Evolutionary conservation across 2,888 invertebrate genomes (phyloP), one percentile per base, ranked within the genome.

Genomic region (Dugesia japonica): DNA sequence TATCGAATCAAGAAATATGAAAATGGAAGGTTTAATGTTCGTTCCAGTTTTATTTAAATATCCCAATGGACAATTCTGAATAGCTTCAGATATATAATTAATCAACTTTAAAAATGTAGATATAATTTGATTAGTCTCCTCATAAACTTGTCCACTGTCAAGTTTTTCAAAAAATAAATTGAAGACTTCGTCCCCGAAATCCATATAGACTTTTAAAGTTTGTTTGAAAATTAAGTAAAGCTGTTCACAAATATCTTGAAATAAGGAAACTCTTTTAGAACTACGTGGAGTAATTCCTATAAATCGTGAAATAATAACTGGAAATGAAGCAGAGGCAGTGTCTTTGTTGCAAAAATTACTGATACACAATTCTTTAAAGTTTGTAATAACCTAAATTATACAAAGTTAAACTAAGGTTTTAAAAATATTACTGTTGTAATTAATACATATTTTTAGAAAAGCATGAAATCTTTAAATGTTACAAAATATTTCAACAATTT

Each of bases 271-370:
- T 38, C 13, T 38, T 38, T 38, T 38, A 13, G 94, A 94, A 80
- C 93, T 94, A 84, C 95, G 94, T 0, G 97, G 95, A 15, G 95
- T 95, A 0, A 94, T 95, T 27, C 97, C 97, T 31, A 97, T 88
- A 84, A 95, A 97, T 79, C 95, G 87, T 77, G 95, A 89, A 78
- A 94, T 88, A 83, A 92, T 90, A 26, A 94, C 89, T n/a, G n/a
- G n/a, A n/a, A n/a, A n/a, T n/a, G n/a, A n/a, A n/a, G n/a, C n/a
- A n/a, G n/a, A n/a, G n/a, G n/a, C n/a, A n/a, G n/a, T n/a, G n/a
- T n/a, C n/a, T n/a, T n/a, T n/a, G n/a, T n/a, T n/a, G n/a, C n/a
- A n/a, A n/a, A n/a, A n/a, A n/a, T n/a, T n/a, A n/a, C n/a, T n/a
- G n/a, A n/a, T n/a, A n/a, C n/a, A n/a, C n/a, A n/a, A n/a, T n/a